These are phyloP conservation scores for Cabera pusaria DNA, from an alignment of 2,888 invertebrate species.

Conservation along the genomic window DNA sequence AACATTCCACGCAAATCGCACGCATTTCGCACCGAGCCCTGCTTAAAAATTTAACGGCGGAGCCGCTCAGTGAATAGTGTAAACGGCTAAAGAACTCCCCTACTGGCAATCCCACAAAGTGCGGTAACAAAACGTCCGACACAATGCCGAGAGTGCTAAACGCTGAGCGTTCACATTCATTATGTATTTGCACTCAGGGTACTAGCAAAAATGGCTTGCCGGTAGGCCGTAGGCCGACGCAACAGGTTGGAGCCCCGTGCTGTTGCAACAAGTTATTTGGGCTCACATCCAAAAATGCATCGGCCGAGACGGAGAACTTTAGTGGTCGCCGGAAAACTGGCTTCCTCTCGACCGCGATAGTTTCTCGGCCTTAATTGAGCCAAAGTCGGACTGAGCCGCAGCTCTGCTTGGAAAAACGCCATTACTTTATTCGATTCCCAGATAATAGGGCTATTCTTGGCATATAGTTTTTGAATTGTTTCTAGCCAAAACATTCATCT, in stretches of 20 bases:
- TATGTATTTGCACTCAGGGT: slow-evolving; percentile 71
- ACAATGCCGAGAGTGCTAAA: slow-evolving; percentile 59
- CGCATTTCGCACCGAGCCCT: slow-evolving; percentile 29
- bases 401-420: slow-evolving; percentile 22
- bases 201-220: slow-evolving; percentile 69
- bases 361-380: slow-evolving; percentile 43
- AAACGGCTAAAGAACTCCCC: slow-evolving; percentile 53
- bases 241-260: slow-evolving; percentile 68
- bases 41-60: slow-evolving; percentile 37
- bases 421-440: slow-evolving; percentile 3
- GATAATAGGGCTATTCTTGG: neutral
- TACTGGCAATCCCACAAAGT: slow-evolving; percentile 50
- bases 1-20: slow-evolving; percentile 31
- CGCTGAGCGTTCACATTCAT: slow-evolving; percentile 70
- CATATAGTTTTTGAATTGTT: neutral
- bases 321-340: slow-evolving; percentile 38
- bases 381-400: slow-evolving; percentile 19
- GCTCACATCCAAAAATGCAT: slow-evolving; percentile 82
- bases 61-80: slow-evolving; percentile 45
- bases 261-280: slow-evolving; percentile 80
- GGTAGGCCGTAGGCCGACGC: slow-evolving; percentile 61
- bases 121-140: slow-evolving; percentile 54
- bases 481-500: too few relatives aligned
- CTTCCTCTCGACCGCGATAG: slow-evolving; percentile 55
- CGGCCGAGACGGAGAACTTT: slow-evolving; percentile 65